Evolutionary conservation across 2,113 vertebrate genomes (phyloP).

Genomic region (Gavia stellata): DNA sequence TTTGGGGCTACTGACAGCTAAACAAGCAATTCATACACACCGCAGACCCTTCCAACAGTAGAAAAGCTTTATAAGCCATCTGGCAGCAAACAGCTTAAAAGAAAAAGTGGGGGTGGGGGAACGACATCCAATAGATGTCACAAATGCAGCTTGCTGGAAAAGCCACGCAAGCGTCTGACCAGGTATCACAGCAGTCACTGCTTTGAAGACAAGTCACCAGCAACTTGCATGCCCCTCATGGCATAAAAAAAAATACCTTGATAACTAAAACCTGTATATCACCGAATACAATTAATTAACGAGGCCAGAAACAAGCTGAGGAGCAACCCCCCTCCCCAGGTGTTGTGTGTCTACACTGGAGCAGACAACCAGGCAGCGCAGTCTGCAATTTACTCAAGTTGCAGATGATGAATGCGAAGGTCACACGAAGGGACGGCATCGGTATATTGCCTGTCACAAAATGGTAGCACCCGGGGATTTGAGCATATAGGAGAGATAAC

Average conservation of each 20-base stretch:
- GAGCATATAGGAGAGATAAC: not conserved
- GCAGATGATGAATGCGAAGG: conserved; percentile 54
- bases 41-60: not conserved
- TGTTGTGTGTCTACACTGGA: not conserved
- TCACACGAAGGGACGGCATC: conserved; percentile 46
- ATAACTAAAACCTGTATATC: not conserved
- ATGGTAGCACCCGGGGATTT: conserved; percentile 20
- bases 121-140: not conserved
- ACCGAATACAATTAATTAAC: not conserved
- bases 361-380: not conserved
- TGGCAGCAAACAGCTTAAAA: not conserved
- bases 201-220: not conserved
- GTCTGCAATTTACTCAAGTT: conserved; percentile 11
- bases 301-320: not conserved
- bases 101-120: not conserved
- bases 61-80: not conserved
- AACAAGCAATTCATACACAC: not conserved
- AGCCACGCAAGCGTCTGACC: not conserved
- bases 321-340: not conserved
- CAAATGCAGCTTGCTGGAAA: not conserved
- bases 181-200: not conserved
- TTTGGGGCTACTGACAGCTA: not conserved
- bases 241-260: not conserved
- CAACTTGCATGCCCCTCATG: rapidly evolving
- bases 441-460: conserved; percentile 1